Conservation (phyloP, 2,113 vertebrate genomes). For the Natator depressus region DNA sequence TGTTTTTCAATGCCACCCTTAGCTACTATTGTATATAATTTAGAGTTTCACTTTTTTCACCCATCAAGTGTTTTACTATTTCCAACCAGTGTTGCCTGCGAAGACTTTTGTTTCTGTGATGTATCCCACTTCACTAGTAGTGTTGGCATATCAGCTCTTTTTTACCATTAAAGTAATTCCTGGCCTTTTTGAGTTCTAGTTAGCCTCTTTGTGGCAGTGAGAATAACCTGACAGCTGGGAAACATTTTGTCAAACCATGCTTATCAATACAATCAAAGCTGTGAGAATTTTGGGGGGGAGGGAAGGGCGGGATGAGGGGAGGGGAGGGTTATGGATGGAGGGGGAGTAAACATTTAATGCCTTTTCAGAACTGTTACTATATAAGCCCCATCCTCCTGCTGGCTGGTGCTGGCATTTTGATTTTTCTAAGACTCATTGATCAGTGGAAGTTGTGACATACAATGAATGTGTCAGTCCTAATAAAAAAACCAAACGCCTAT, state of each 20-base stretch:
- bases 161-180: constrained; percentile 76
- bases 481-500: constrained; percentile 58
- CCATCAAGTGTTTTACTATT: constrained; percentile 78
- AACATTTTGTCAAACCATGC: constrained; percentile 25
- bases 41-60: constrained; percentile 81
- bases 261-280: constrained; percentile 67
- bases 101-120: constrained; percentile 79
- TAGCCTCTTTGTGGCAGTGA: constrained; percentile 52
- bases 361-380: constrained; percentile 11
- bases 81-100: constrained; percentile 84
- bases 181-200: constrained; percentile 56
- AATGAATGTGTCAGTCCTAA: constrained; percentile 72
- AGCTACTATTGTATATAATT: constrained; percentile 80
- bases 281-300: constrained; percentile 14
- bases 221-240: constrained; percentile 44
- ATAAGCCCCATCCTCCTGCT: background rate
- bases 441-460: constrained; percentile 71
- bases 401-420: background rate
- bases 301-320: background rate
- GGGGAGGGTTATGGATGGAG: background rate
- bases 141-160: constrained; percentile 73
- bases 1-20: constrained; percentile 77
- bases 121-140: constrained; percentile 77
- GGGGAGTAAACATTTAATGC: constrained; percentile 39
- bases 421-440: constrained; percentile 53